These are phyloP conservation scores for Chiloscyllium punctatum DNA, from an alignment of 2,797 vertebrate genomes.

Conservation along the genomic window DNA sequence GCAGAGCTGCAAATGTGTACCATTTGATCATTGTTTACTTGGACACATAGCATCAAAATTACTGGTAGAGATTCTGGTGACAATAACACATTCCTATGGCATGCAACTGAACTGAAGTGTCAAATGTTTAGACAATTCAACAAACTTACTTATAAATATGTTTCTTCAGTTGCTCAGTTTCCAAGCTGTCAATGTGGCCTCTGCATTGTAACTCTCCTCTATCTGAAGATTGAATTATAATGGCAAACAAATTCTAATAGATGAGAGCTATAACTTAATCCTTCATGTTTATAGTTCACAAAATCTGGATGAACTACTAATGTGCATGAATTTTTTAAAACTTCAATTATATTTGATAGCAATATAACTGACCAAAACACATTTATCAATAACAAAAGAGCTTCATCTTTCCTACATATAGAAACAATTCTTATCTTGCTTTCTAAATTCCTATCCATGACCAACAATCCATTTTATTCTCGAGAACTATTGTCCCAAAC, in stretches of 20 bases:
- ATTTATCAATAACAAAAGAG: not conserved
- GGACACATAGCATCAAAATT: not conserved
- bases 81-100: not conserved
- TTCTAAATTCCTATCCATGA: not conserved
- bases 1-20: not conserved
- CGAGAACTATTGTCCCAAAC: not conserved
- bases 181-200: not conserved
- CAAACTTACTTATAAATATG: not conserved
- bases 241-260: not conserved
- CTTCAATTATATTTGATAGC: not conserved
- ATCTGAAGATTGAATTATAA: not conserved
- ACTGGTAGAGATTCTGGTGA: not conserved
- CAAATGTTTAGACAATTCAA: not conserved
- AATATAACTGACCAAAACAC: not conserved
- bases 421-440: not conserved
- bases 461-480: not conserved
- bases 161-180: not conserved
- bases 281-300: not conserved
- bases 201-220: not conserved
- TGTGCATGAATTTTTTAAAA: not conserved
- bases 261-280: not conserved
- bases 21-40: not conserved
- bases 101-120: not conserved
- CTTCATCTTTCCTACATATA: not conserved
- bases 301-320: not conserved